Evolutionary conservation across 1,140 invertebrate genomes (phyloP), one percentile per base, ranked within the genome.

Genomic region (Drosophila miranda): DNA sequence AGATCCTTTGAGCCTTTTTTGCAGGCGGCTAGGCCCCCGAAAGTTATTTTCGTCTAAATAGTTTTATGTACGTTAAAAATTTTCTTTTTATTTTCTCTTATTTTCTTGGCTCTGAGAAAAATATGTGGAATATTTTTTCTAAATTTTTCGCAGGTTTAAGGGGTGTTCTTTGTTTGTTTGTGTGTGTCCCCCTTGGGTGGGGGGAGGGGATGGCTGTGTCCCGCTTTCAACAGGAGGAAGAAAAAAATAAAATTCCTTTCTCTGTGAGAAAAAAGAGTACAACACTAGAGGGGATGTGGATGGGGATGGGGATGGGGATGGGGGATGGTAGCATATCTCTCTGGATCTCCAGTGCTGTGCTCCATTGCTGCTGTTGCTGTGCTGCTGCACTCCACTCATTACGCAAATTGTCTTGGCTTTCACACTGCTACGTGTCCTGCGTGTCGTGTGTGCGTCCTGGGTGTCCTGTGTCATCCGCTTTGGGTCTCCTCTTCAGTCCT

Each of bases 371-470:
- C 30, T 26, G 26, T 11, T 52, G 45, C 43, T 6, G 54, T 13
- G 21, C 49, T 23, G 50, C 57, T 55, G 46, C 75, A 62, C 59
- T 64, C 34, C 76, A 66, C 59, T 80, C 81, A 80, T 84, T 84
- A 86, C 77, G 81, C 77, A 84, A 81, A 86, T 81, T 86, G 77
- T 77, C 77, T 54, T 80, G 76, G 68, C 62, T 59, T 38, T 61
- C 80, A 57, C 76, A 55, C 46, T 58, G 59, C 66, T 69, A 57
- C 48, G 38, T 51, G 61, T 16, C 67, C 43, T 53, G 7, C 48
- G 38, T 51, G 61, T 16, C 67, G 38, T 50, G 7, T 50, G 34
- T 53, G 50, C 4, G 30, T 46, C 6, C 42, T 57, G 11, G 21
- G 53, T 26, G 51, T 64, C 64, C 30, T 49, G 53, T 28, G 23